Base-by-base conservation (phyloP, 2,888 invertebrate species). In the Xestia c-nigrum region DNA sequence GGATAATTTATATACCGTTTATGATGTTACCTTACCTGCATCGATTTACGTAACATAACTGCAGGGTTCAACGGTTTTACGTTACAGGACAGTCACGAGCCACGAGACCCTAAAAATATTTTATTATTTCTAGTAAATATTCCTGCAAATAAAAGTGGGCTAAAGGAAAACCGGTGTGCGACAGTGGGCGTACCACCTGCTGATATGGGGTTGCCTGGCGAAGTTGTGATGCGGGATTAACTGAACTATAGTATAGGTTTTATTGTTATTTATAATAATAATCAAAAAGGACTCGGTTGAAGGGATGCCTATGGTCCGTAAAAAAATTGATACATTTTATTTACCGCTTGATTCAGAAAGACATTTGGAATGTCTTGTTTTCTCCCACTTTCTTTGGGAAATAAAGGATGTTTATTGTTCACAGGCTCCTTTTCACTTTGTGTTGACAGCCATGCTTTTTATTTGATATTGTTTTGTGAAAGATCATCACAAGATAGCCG, bases 131-230 rank as follows among this genome's bases (percentile, higher is more conserved):
- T 71, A 31, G 66, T 65, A 46, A 76, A 68, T 59, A 72, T 72
- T 52, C 40, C 57, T 16, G 55, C 40, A 46, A n/a, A 61, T 72
- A 71, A 81, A 83, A 72, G 46, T 78, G 40, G 72, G 57, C 55
- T 72, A 76, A 81, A 84, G 80, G 76, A 73, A 65, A 78, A 74
- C 77, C 63, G 66, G 73, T 69, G 77, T 75, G 31, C 5, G 47
- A 59, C 19, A 21, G 70, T 78, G 69, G 74, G 67, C 61, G 73
- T 72, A 71, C 24, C 80, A 85, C 84, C 80, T 86, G 85, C 80
- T 78, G 38, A 65, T 57, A 65, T 12, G 55, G 57, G 75, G 70
- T 65, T 67, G 50, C 55, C 19, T 63, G 63, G 52, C 63, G 46
- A 14, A 61, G 5, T 52, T 59, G 64, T 67, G 24, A 50, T 57